Base-by-base conservation (phyloP, 2,797 vertebrate genomes). In the Adelosebastes latens region DNA sequence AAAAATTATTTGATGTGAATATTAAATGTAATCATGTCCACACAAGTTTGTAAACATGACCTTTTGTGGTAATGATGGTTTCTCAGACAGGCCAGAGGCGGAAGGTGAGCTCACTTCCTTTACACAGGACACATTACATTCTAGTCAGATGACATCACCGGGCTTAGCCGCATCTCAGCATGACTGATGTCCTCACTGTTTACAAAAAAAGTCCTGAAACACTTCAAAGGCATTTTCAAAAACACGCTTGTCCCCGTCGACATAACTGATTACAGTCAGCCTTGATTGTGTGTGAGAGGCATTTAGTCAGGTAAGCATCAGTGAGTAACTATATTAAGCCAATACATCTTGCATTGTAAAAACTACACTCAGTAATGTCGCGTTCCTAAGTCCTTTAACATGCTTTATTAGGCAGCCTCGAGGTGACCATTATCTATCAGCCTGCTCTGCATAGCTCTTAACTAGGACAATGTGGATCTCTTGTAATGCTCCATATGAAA, bases 261-360 rank as follows among this genome's bases (percentile, higher is more conserved):
- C 90, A 87, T 96, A 94, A 99, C 94, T 96, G 97, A 99, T 98
- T 96, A 92, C 95, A 95, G 94, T 89, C 95, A 96, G 95, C 96
- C 95, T 93, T 96, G 96, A 96, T 97, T 97, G 96, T 96, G 97
- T 96, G 94, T 96, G 96, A 96, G 93, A 95, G 97, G 96, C 96
- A 97, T 96, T 98, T 97, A 97, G 97, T 98, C 97, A 99, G 96
- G 97, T 98, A 98, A 98, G 98, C 98, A 97, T 98, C 98, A 98
- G 96, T 98, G 98, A 96, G 96, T 99, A 96, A 95, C 97, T 97
- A 96, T 98, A 99, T 99, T 98, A 98, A 96, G 95, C 96, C 96
- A 97, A 99, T 99, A 99, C 95, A 99, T 99, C 98, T 99, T 99
- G 95, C 96, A 97, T 97, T 99, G 96, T 98, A 98, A 98, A 99